Evolutionary conservation across 2,797 vertebrate species (phyloP), one percentile per base, ranked within the genome.

Genomic region (Enteromius paludinosus): DNA sequence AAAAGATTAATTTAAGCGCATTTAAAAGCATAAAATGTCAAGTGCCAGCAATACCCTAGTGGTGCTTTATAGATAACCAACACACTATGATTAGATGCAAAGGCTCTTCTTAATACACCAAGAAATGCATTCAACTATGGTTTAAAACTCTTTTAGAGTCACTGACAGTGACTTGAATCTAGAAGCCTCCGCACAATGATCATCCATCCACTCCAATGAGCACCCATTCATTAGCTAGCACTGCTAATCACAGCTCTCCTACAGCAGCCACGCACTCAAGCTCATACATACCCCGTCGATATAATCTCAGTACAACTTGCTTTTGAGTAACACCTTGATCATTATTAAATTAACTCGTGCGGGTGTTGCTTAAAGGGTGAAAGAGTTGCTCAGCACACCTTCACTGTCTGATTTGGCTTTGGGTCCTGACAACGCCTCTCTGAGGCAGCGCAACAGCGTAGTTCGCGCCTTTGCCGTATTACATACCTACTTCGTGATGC

Each of bases 201-300:
- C 52, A 25, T 70, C 17, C 49, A 77, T 52, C 47, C 54, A 47
- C 30, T 83, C 61, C 76, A 83, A 20, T 79, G 68, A 49, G 69
- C 72, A 64, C 69, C 52, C 82, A 91, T 84, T 87, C 75, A 83
- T 82, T 86, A 89, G 84, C 64, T 83, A 88, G 87, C 71, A 82
- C 81, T 88, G 88, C 91, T 75, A 75, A 83, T 79, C 49, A 91
- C 71, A 89, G 28, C 54, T 71, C 25, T 43, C 12, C 6, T 43
- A 49, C 61, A 61, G 49, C 43, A 82, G 62, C 56, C 25, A 35
- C 33, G 54, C 52, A 66, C 38, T 61, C 54, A 23, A 73, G 14
- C 61, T 30, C 38, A 62, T 87, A 93, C 94, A 7, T 91, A 95
- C 93, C 93, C 88, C 81, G 79, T 78, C 59, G 90, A 87, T 85